Evolutionary conservation across 2,113 vertebrate genomes (phyloP), one percentile per base, ranked within the genome.

Genomic region (Crocuta crocuta): DNA sequence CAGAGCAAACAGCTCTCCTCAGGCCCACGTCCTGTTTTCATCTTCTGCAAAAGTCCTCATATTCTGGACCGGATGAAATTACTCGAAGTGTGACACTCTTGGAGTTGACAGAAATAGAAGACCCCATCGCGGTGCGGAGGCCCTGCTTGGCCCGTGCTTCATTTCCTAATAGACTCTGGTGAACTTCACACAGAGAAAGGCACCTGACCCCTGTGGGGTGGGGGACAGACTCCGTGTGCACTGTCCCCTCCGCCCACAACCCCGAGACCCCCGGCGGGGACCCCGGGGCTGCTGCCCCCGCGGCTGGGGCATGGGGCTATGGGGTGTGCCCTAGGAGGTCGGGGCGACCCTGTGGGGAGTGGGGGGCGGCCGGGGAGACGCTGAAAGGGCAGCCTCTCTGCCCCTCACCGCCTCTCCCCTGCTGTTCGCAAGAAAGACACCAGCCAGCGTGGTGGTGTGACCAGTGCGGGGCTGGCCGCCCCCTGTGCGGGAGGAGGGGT

Each of bases 81-180:
- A 4, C 10, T 33, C 33, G 28, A 5, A 10, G 7, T 0, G 17
- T 12, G 2, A 1, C 6, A 0, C 4, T 3, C 43, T 70, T 10
- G 50, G 76, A 9, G n/a, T n/a, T 33, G 55, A 61, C 33, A 68
- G 55, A 63, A 71, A 45, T 50, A 12, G 58, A 82, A 73, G 48
- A 5, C 19, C 4, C 19, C 16, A 5, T 12, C 16, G 15, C 0
- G 6, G 10, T 13, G 5, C 0, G 7, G n/a, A 45, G 48, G 19
- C 24, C 78, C 15, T 4, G 24, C 17, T 2, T 5, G 45, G 50
- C 78, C 61, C 58, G 0, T 0, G 23, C 33, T 76, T 45, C 33
- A 0, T 24, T 73, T 53, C 76, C 45, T 66, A 39, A 63, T 16
- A 23, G 78, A 43, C 94, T 76, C 5, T 2, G 5, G 23, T 12